Percentiles rank a stretch among this genome's conserved stretches.
Evolutionary conservation across 2,113 vertebrate genomes (phyloP).

Genomic region (Centropus unirufus): DNA sequence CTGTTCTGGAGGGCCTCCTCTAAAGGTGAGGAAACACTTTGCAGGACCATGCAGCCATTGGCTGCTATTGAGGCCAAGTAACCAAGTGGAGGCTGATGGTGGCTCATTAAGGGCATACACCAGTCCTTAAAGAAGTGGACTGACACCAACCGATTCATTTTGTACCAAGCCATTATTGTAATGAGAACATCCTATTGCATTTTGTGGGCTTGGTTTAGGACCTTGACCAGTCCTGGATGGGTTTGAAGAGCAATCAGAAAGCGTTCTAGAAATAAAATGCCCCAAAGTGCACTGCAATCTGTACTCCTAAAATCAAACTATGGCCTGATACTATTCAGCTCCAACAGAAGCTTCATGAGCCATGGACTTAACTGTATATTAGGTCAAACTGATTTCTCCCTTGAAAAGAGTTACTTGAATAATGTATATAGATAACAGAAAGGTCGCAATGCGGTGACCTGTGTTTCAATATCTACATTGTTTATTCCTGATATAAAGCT

Average conservation of each 20-base stretch:
- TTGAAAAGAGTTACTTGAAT: not conserved
- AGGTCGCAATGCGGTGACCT: not conserved
- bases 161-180: not conserved
- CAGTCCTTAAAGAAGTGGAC: not conserved
- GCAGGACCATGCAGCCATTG: not conserved
- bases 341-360: not conserved
- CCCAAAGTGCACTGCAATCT: not conserved
- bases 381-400: not conserved
- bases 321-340: not conserved
- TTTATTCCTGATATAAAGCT: not conserved
- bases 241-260: not conserved
- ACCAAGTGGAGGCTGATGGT: not conserved
- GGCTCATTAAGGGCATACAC: not conserved
- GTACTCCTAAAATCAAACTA: not conserved
- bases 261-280: not conserved
- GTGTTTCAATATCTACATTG: not conserved
- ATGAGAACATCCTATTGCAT: not conserved
- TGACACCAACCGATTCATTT: not conserved
- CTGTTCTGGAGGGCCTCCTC: conserved; percentile 14
- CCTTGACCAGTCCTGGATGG: not conserved
- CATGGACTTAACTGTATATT: not conserved
- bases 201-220: not conserved
- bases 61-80: not conserved
- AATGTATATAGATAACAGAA: not conserved
- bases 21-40: conserved; percentile 1